These are phyloP conservation scores for Anolis sagrei DNA, from an alignment of 2,113 vertebrate species.

Conservation along the genomic window DNA sequence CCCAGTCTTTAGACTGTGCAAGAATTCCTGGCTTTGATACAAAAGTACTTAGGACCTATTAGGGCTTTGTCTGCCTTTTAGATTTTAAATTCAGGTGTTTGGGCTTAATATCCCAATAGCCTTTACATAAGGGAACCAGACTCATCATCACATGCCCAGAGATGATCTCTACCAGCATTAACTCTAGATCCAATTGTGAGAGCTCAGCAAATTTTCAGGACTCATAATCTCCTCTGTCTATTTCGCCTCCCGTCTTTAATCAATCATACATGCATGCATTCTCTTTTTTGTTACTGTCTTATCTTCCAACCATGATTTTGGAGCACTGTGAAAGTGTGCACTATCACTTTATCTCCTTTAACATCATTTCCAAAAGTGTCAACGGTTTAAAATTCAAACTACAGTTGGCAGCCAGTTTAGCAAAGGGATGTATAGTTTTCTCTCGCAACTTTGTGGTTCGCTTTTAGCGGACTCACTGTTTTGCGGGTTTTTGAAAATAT, in stretches of 20 bases:
- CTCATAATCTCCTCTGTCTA: not conserved
- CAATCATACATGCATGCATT: not conserved
- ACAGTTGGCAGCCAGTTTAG: not conserved
- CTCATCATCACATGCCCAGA: not conserved
- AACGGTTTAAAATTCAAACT: not conserved
- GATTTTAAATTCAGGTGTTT: not conserved
- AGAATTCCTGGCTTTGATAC: not conserved
- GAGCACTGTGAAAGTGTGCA: not conserved
- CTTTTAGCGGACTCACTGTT: too few relatives aligned
- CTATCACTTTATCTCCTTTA: not conserved
- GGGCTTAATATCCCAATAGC: not conserved
- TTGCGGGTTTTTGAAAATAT: too few relatives aligned
- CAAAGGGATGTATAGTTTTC: not conserved
- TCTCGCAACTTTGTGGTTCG: too few relatives aligned
- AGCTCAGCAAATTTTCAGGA: not conserved
- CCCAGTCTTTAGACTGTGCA: not conserved
- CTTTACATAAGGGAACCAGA: not conserved
- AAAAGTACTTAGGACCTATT: not conserved
- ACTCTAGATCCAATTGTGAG: not conserved
- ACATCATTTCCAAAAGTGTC: not conserved
- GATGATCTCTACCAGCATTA: not conserved
- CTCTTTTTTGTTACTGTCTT: not conserved
- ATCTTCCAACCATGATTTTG: not conserved
- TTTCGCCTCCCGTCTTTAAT: not conserved
- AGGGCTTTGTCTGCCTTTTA: not conserved